Evolutionary conservation across 2,113 vertebrate genomes (phyloP), one percentile per base, ranked within the genome.

Genomic region (Tachysurus fulvidraco): DNA sequence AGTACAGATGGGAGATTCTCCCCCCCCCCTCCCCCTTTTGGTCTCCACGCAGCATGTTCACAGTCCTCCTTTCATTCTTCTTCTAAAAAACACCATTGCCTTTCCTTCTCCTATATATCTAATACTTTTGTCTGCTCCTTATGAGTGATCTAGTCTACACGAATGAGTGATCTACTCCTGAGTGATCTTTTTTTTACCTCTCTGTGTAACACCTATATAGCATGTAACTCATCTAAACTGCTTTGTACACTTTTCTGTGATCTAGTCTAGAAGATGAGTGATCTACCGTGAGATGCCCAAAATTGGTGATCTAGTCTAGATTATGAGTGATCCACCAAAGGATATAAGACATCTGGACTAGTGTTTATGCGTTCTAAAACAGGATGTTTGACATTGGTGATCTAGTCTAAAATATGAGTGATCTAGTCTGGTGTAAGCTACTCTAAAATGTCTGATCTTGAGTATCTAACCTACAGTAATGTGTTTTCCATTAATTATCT

Each of bases 1-100:
- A 93, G 91, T 93, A 93, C 94, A 92, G 93, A 91, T 93, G 93
- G 90, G 79, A 91, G 88, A 87, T 88, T 88, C 90, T 82, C n/a
- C n/a, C n/a, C n/a, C n/a, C n/a, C n/a, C n/a, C 91, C 93, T 83
- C 90, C 83, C 91, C 91, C 89, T 90, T 19, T 13, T 30, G 6
- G 23, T 81, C 57, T 44, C 44, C 44, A 44, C 2, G 28, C 78
- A 60, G 55, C 11, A 2, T 44, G 17, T 60, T 41, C 11, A 14
- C 36, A 25, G 25, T 25, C 1, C 57, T 60, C 30, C 30, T 41
- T 60, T 57, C 52, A 36, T 76, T 44, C 9, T 17, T 3, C 8
- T 54, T 54, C 5, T 8, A 17, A 19, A 54, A 36, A 36, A 76
- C 5, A 76, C 36, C 9, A 16, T 36, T 69, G 13, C 62, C 41